Evolutionary conservation across 2,888 invertebrate genomes (phyloP).

Genomic region (Apoda limacodes): DNA sequence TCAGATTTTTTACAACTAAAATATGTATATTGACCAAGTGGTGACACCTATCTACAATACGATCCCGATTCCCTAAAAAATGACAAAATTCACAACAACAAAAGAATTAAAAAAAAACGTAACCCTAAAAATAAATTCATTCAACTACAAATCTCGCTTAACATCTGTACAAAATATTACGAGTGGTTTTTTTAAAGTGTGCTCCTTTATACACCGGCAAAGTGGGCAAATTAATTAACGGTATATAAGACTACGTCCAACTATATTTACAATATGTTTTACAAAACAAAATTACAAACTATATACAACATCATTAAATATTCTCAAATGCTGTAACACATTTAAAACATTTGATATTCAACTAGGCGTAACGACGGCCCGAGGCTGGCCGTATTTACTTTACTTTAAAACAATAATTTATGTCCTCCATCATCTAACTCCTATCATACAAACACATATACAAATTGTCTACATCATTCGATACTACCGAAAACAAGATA

Average conservation of each 20-base stretch:
- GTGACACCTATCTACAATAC: conserved; percentile 73
- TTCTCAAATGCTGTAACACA: conserved; percentile 70
- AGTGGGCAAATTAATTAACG: conserved; percentile 53
- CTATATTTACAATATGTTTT: conserved; percentile 57
- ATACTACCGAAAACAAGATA: conserved; percentile 21
- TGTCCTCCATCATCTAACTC: conserved; percentile 23
- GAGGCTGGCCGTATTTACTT: conserved; percentile 31
- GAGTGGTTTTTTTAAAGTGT: conserved; percentile 65
- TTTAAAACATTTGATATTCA: conserved; percentile 68
- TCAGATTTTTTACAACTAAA: conserved; percentile 55
- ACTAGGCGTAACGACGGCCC: conserved; percentile 54
- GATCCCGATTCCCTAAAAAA: conserved; percentile 78
- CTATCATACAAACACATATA: conserved; percentile 35
- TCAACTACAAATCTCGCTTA: conserved; percentile 63
- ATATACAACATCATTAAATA: conserved; percentile 70
- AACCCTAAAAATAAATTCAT: conserved; percentile 60
- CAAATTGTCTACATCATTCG: conserved; percentile 39
- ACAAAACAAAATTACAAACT: conserved; percentile 67
- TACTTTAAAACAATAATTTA: conserved; percentile 39
- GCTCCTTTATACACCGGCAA: conserved; percentile 47
- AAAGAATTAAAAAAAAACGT: conserved; percentile 52
- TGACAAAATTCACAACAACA: conserved; percentile 77
- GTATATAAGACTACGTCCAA: conserved; percentile 36
- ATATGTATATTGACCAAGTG: conserved; percentile 60
- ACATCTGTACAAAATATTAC: conserved; percentile 67